A percentile compares a stretch with the other conserved stretches of the same genome.
These are phyloP conservation scores for Thryonomys swinderianus DNA, from an alignment of 2,113 vertebrate species.

Conservation along the genomic window DNA sequence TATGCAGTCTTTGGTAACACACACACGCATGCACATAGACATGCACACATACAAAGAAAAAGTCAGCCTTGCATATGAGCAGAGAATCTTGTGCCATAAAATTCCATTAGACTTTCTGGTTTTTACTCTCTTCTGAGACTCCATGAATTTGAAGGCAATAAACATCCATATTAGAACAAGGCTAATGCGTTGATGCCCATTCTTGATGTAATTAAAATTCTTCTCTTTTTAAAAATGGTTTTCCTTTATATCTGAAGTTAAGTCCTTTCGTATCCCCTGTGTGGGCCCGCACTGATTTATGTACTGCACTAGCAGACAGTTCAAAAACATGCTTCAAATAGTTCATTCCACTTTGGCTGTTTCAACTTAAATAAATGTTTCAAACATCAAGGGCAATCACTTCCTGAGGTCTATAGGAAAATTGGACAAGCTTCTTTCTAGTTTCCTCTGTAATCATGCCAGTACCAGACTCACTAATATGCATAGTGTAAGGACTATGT, in stretches of 20 bases:
- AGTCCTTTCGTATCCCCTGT: conserved; percentile 49
- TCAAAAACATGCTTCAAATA: conserved; percentile 68
- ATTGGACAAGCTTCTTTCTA: neutral
- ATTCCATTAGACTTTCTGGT: neutral
- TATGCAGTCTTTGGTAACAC: neutral
- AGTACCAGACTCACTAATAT: neutral
- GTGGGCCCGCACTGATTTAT: conserved; percentile 49
- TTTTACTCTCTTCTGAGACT: neutral
- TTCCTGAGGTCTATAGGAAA: neutral
- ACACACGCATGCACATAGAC: no score
- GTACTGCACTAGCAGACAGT: conserved; percentile 60
- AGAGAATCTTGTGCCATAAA: neutral
- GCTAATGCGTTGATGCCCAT: conserved; percentile 29
- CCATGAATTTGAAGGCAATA: neutral
- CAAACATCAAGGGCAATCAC: conserved; percentile 67
- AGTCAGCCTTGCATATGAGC: neutral
- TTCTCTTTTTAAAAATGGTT: conserved; percentile 38
- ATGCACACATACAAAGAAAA: neutral
- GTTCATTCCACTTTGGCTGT: conserved; percentile 53
- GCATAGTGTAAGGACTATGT: neutral
- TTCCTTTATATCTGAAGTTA: conserved; percentile 43
- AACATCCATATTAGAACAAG: neutral
- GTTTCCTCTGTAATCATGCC: neutral
- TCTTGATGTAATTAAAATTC: conserved; percentile 67
- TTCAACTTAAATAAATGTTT: conserved; percentile 67